Conservation (phyloP, 2,888 invertebrate species). For the Pollenia griseotomentosa region DNA sequence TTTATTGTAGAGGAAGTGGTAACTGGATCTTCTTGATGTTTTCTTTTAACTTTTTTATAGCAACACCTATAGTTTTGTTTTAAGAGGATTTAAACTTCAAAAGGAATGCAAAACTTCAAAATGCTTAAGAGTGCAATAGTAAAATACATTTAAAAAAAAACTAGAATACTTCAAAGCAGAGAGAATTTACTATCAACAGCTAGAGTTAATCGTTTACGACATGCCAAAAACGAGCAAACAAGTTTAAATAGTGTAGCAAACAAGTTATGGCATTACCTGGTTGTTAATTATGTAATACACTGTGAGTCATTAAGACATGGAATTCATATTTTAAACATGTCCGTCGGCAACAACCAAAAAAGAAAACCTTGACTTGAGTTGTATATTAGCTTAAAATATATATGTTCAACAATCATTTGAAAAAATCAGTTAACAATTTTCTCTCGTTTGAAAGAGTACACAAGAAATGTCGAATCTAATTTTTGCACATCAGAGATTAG, state of each 20-base stretch:
- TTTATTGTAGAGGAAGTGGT: conserved; percentile 39
- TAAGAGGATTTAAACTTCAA: conserved; percentile 69
- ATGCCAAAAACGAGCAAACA: conserved; percentile 21
- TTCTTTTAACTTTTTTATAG: conserved; percentile 20
- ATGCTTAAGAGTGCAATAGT: conserved; percentile 29
- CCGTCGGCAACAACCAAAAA: too few relatives aligned
- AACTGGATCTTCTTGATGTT: conserved; percentile 56
- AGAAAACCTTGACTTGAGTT: too few relatives aligned
- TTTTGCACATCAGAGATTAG: too few relatives aligned
- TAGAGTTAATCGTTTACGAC: conserved; percentile 55
- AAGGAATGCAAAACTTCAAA: conserved; percentile 57
- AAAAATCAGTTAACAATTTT: too few relatives aligned
- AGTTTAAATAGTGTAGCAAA: neutral
- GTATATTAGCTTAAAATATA: too few relatives aligned
- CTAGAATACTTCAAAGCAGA: conserved; percentile 54
- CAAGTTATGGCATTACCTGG: neutral
- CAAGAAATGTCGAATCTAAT: too few relatives aligned
- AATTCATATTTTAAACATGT: too few relatives aligned
- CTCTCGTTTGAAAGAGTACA: too few relatives aligned
- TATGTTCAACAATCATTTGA: too few relatives aligned
- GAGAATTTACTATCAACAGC: conserved; percentile 46
- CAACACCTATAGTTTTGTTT: conserved; percentile 54
- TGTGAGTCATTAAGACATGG: too few relatives aligned
- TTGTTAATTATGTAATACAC: too few relatives aligned
- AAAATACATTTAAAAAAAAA: conserved; percentile 14